phyloP scores from a whole-genome alignment of 2,797 vertebrate species.

The Adrianichthys oophorus region DNA sequence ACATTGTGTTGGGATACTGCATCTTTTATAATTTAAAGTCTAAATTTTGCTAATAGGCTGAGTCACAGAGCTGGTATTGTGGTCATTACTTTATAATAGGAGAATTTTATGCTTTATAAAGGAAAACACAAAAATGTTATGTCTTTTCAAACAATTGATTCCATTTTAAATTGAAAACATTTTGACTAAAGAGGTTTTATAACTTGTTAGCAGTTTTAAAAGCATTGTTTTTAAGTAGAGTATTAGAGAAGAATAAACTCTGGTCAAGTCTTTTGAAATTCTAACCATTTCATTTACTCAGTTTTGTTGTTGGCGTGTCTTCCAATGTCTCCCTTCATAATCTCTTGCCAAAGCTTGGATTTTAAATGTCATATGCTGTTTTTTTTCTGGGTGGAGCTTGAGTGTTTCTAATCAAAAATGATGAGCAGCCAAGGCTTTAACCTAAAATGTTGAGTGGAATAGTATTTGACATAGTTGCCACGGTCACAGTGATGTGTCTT shows the following conservation, averaged over 20 bases:
- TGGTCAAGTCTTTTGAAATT: conserved; percentile 22
- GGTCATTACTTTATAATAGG: too few relatives aligned
- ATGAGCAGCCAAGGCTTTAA: conserved; percentile 26
- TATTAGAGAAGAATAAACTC: conserved; percentile 8
- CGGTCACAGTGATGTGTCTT: conserved; percentile 58
- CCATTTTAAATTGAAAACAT: too few relatives aligned
- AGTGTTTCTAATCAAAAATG: conserved; percentile 12
- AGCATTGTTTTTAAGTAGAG: background rate
- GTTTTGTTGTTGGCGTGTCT: conserved; percentile 53
- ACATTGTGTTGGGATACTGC: conserved; percentile 77
- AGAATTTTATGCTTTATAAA: too few relatives aligned
- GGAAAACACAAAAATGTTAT: too few relatives aligned
- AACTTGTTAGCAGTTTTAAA: too few relatives aligned
- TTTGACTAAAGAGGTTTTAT: too few relatives aligned
- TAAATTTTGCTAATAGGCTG: conserved; percentile 26
- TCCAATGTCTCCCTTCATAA: conserved; percentile 47
- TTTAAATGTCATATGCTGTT: conserved; percentile 33
- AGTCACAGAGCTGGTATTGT: conserved; percentile 15
- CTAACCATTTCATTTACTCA: conserved; percentile 44
- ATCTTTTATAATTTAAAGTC: conserved; percentile 70
- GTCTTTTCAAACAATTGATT: too few relatives aligned
- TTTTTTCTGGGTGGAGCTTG: background rate
- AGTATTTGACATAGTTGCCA: conserved; percentile 62
- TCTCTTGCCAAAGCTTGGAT: conserved; percentile 25
- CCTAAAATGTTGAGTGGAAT: conserved; percentile 41